A percentile compares a stretch with the other conserved stretches of the same genome.
Conservation (phyloP, 2,797 vertebrate genomes). For the Helostoma temminkii region DNA sequence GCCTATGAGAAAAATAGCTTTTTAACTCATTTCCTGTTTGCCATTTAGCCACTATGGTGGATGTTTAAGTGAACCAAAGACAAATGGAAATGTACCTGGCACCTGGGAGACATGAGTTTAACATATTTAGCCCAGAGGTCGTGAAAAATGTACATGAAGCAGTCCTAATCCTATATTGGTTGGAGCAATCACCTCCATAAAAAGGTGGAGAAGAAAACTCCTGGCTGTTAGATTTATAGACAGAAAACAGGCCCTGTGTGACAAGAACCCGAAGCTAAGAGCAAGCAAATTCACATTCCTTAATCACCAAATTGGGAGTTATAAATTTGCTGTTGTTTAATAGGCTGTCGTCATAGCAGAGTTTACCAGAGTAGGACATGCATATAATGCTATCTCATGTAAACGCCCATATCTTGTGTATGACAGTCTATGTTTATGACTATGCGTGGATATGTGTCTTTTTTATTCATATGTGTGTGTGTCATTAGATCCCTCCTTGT, state of each 20-base stretch:
- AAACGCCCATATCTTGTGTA: conserved; percentile 35
- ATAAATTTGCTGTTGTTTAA: conserved; percentile 82
- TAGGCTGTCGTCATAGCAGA: conserved; percentile 71
- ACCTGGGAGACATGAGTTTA: conserved; percentile 44
- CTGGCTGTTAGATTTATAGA: conserved; percentile 88
- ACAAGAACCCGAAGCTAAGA: conserved; percentile 77
- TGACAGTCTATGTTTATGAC: conserved; percentile 28
- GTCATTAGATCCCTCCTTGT: conserved; percentile 18
- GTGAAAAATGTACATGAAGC: conserved; percentile 78
- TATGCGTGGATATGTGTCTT: conserved; percentile 23
- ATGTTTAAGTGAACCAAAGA: conserved; percentile 31
- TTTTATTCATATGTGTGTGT: conserved; percentile 3
- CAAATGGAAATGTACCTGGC: conserved; percentile 33
- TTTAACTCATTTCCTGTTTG: not conserved
- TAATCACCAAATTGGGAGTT: conserved; percentile 82
- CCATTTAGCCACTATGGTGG: conserved; percentile 11
- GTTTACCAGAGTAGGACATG: conserved; percentile 59
- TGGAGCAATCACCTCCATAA: conserved; percentile 74
- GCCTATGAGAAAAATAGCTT: conserved; percentile 1
- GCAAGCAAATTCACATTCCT: conserved; percentile 75
- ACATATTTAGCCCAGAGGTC: conserved; percentile 37
- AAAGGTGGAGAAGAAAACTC: conserved; percentile 47
- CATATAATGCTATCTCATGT: conserved; percentile 58
- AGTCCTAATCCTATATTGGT: conserved; percentile 79
- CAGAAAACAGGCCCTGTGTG: conserved; percentile 84